Percentiles rank a stretch among this genome's conserved stretches.
phyloP scores from a whole-genome alignment of 2,888 invertebrate species.

The Arge pagana region DNA sequence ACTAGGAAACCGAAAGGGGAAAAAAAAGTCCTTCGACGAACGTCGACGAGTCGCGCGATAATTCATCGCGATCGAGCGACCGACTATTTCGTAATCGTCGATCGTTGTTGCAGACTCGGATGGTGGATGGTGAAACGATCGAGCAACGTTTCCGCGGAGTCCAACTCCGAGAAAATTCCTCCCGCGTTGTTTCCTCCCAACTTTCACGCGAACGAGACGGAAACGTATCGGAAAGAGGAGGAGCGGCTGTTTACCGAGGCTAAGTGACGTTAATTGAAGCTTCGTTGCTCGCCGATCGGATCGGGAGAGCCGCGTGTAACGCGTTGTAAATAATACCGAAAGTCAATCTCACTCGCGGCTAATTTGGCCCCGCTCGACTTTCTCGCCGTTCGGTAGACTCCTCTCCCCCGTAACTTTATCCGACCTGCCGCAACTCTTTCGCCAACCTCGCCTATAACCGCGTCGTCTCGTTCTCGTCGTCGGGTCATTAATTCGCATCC shows the following conservation, averaged over 20 bases:
- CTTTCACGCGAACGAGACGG: neutral
- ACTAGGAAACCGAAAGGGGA: no score
- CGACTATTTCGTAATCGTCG: neutral
- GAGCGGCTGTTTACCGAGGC: conserved; percentile 52
- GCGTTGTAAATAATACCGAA: conserved; percentile 36
- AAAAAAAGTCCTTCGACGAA: no score
- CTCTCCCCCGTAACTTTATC: no score
- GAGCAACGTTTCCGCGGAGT: neutral
- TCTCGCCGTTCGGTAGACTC: no score
- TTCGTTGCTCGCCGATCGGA: conserved; percentile 51
- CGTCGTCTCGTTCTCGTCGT: no score
- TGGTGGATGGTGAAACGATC: neutral
- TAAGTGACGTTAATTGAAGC: conserved; percentile 58
- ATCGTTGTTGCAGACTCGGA: neutral
- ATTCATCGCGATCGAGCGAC: no score
- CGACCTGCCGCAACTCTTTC: no score
- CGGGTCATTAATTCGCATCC: no score
- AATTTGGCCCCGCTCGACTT: conserved; percentile 34
- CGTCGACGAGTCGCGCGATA: no score
- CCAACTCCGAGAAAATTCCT: neutral
- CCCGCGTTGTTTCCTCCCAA: neutral
- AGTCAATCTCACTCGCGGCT: conserved; percentile 44
- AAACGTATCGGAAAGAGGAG: conserved; percentile 40
- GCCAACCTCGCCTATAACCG: no score
- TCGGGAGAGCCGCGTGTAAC: conserved; percentile 40